These are phyloP conservation scores for Toxostoma redivivum DNA, from an alignment of 2,113 vertebrate genomes.

Conservation along the genomic window DNA sequence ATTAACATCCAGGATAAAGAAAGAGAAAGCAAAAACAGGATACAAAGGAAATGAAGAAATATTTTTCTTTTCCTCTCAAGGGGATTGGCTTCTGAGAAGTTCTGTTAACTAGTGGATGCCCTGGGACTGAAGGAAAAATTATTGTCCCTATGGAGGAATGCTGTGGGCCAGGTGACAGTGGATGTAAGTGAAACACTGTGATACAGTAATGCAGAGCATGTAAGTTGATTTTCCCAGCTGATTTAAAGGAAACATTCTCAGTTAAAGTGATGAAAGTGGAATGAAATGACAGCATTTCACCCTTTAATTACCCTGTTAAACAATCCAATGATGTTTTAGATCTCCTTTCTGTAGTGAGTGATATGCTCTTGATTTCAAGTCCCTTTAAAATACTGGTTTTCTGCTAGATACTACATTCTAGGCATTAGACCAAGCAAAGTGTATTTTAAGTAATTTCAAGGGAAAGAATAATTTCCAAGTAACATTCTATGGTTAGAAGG, in stretches of 20 bases:
- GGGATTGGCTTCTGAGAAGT: constrained; percentile 62
- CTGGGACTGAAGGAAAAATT: constrained; percentile 61
- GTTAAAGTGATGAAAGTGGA: neutral
- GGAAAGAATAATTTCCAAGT: neutral
- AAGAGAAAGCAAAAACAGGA: neutral
- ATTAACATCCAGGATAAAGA: neutral
- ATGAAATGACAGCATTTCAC: neutral
- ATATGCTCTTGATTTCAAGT: neutral
- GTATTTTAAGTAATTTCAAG: neutral
- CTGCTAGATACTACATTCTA: neutral
- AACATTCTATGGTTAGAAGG: neutral
- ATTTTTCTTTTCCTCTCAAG: neutral
- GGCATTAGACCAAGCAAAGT: neutral
- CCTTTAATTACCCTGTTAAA: neutral
- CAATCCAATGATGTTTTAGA: constrained; percentile 1
- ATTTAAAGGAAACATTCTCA: neutral
- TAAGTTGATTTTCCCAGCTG: neutral
- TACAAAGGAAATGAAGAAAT: neutral
- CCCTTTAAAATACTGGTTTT: neutral
- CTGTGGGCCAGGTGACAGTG: constrained; percentile 26
- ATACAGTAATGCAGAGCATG: neutral
- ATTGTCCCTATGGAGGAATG: constrained; percentile 55
- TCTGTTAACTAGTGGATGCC: constrained; percentile 64
- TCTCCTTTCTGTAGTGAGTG: neutral
- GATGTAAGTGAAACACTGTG: constrained; percentile 44